These are phyloP conservation scores for Ptycholaimellus sp. DNA, from an alignment of 2,888 invertebrate species.

Conservation along the genomic window DNA sequence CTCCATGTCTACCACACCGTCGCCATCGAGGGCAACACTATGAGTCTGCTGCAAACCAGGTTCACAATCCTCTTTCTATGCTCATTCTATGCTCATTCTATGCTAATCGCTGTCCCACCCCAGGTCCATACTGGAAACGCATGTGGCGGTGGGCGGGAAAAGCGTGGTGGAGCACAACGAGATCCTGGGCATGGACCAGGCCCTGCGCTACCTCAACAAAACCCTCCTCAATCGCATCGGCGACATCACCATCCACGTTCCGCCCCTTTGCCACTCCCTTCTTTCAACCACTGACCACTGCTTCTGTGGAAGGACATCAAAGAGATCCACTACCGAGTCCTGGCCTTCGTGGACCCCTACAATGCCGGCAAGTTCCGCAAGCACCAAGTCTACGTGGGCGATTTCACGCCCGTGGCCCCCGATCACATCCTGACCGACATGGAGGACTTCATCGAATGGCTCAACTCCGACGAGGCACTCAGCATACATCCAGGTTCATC, in stretches of 20 bases:
- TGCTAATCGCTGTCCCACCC: no score
- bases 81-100: no score
- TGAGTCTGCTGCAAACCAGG: slow-evolving; percentile 70
- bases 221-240: slow-evolving; percentile 43
- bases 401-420: slow-evolving; percentile 73
- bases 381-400: slow-evolving; percentile 76
- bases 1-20: slow-evolving; percentile 81
- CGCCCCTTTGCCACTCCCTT: no score
- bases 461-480: slow-evolving; percentile 56
- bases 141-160: slow-evolving; percentile 52
- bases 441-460: slow-evolving; percentile 68
- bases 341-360: slow-evolving; percentile 78
- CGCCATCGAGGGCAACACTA: slow-evolving; percentile 88
- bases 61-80: slow-evolving; percentile 33
- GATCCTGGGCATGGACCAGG: slow-evolving; percentile 63
- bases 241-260: slow-evolving; percentile 11
- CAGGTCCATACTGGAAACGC: slow-evolving; percentile 50
- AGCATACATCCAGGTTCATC: slow-evolving; percentile 66
- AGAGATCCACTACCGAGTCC: slow-evolving; percentile 66
- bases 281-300: no score
- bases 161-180: slow-evolving; percentile 90
- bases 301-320: slow-evolving; percentile 58
- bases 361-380: slow-evolving; percentile 65
- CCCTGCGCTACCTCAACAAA: slow-evolving; percentile 63
- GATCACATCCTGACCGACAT: slow-evolving; percentile 54